Evolutionary conservation across 2,888 invertebrate genomes (phyloP).

Genomic region (Agrilus biguttatus): DNA sequence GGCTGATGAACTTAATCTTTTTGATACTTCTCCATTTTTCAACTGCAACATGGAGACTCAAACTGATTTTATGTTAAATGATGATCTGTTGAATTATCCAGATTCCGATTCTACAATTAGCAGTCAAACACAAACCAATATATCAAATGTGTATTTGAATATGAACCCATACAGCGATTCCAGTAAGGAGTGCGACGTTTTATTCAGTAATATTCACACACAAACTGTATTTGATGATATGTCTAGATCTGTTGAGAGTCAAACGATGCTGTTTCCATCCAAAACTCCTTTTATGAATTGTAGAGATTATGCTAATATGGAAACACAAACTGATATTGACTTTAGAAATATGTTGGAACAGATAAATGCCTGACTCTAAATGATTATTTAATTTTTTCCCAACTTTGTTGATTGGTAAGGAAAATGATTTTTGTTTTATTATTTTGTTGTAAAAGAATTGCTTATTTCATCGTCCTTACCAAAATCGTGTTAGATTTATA

Average conservation of each 20-base stretch:
- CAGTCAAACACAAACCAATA: slow-evolving; percentile 25
- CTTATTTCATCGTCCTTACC: too few species aligned
- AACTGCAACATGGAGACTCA: slow-evolving; percentile 46
- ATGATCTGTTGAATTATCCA: slow-evolving; percentile 21
- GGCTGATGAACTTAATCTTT: slow-evolving; percentile 13
- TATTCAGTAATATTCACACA: slow-evolving; percentile 39
- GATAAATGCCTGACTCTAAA: slow-evolving; percentile 29
- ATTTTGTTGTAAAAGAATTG: too few species aligned
- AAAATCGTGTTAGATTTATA: not conserved
- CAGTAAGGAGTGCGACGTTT: slow-evolving; percentile 35
- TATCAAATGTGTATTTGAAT: slow-evolving; percentile 30
- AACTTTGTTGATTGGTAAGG: slow-evolving; percentile 1
- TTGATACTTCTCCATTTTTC: slow-evolving; percentile 24
- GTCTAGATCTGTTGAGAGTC: slow-evolving; percentile 44
- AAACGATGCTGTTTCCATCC: slow-evolving; percentile 31
- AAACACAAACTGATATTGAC: slow-evolving; percentile 38
- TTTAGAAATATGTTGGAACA: slow-evolving; percentile 27
- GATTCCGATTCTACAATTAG: slow-evolving; percentile 27
- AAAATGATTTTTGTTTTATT: not conserved
- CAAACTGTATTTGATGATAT: slow-evolving; percentile 43
- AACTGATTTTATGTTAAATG: slow-evolving; percentile 34
- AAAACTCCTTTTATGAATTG: slow-evolving; percentile 12
- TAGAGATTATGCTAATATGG: slow-evolving; percentile 33
- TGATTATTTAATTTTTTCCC: slow-evolving; percentile 6
- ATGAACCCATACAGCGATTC: slow-evolving; percentile 29